phyloP scores from a whole-genome alignment of 2,888 invertebrate species.

The Perdita meconis region DNA sequence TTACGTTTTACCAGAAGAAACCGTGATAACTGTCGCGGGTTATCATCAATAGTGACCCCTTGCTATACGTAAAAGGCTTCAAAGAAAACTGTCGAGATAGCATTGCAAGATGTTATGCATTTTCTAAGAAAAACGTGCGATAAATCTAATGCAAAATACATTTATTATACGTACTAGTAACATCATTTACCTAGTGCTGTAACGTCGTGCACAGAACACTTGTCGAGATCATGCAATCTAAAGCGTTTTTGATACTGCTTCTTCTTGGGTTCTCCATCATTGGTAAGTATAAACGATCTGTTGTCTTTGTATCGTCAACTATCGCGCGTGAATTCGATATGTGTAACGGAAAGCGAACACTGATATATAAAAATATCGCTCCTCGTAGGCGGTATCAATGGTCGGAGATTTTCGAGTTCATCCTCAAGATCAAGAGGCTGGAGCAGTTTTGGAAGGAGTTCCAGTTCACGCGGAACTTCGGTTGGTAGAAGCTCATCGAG shows the following conservation, averaged over 20 bases:
- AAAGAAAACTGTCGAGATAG: constrained; percentile 31
- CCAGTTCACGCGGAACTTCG: not conserved
- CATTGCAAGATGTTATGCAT: constrained; percentile 17
- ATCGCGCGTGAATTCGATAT: not conserved
- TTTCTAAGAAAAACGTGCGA: constrained; percentile 8
- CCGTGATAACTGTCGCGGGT: constrained; percentile 29
- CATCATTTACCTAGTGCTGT: not conserved
- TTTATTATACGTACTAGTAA: not conserved
- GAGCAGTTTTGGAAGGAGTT: not conserved
- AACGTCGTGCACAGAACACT: no score
- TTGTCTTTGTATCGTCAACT: not conserved
- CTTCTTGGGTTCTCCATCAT: constrained; percentile 8
- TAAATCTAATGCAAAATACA: constrained; percentile 12
- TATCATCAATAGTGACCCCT: constrained; percentile 44
- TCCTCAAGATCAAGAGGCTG: no score
- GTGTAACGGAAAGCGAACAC: not conserved
- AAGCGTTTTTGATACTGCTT: constrained; percentile 13
- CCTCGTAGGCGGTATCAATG: constrained; percentile 12
- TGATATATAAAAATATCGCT: not conserved
- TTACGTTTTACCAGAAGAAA: not conserved
- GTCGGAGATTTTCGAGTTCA: not conserved
- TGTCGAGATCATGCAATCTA: constrained; percentile 29
- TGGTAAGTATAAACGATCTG: constrained; percentile 36
- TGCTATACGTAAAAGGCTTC: not conserved
- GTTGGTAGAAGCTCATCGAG: not conserved